phyloP scores from a whole-genome alignment of 2,888 invertebrate species.

The Napeogenes sylphis region DNA sequence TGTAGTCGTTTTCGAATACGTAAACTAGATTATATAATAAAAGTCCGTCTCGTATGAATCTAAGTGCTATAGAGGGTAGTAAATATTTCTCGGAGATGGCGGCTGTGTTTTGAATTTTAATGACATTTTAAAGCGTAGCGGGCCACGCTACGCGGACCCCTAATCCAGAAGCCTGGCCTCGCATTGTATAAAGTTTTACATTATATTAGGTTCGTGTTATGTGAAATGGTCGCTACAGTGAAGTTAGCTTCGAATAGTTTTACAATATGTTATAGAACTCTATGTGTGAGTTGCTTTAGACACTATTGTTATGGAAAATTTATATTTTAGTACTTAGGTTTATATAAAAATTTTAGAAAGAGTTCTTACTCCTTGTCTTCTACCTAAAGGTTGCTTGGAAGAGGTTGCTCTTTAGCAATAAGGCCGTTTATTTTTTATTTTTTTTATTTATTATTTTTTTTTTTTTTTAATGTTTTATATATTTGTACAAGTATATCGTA shows the following conservation, averaged over 20 bases:
- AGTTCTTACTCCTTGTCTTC: too few relatives aligned
- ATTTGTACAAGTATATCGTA: too few relatives aligned
- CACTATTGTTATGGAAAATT: too few relatives aligned
- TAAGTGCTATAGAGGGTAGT: conserved; percentile 20
- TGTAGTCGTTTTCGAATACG: background rate
- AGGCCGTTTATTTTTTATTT: too few relatives aligned
- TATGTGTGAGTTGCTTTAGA: too few relatives aligned
- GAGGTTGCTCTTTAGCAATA: too few relatives aligned
- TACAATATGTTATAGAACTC: too few relatives aligned
- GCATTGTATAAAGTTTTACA: conserved; percentile 68
- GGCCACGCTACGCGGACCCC: conserved; percentile 39
- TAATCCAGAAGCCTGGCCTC: conserved; percentile 54
- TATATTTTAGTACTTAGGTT: too few relatives aligned
- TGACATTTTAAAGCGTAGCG: conserved; percentile 47
- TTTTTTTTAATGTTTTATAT: too few relatives aligned
- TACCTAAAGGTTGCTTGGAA: too few relatives aligned
- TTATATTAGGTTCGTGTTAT: conserved; percentile 57
- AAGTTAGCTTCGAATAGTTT: background rate
- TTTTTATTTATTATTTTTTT: too few relatives aligned
- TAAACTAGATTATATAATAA: conserved; percentile 13
- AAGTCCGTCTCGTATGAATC: conserved; percentile 19
- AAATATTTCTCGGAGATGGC: conserved; percentile 21
- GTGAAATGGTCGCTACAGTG: conserved; percentile 5
- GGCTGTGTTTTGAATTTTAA: conserved; percentile 60
- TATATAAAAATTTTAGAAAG: too few relatives aligned